phyloP scores from a whole-genome alignment of 2,888 invertebrate genomes.

The Chirona hameri region DNA sequence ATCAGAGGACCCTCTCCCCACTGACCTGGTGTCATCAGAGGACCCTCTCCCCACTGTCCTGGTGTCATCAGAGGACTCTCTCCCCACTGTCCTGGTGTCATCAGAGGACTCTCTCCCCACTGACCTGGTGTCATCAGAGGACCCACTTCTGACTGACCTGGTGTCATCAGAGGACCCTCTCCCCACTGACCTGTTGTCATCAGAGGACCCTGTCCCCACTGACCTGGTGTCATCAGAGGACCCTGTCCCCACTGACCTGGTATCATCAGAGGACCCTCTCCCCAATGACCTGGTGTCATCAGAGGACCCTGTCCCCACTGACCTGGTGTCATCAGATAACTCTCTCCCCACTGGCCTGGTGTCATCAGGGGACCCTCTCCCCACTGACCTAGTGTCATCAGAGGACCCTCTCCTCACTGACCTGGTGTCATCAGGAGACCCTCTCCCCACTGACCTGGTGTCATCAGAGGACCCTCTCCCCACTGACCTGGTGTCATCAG shows the following conservation, averaged over 20 bases:
- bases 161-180: background rate
- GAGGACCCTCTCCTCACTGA: background rate
- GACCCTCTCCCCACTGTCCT: background rate
- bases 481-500: background rate
- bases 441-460: too few relatives aligned
- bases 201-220: too few relatives aligned
- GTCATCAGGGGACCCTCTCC: background rate
- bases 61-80: too few relatives aligned
- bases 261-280: too few relatives aligned
- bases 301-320: background rate
- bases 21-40: background rate
- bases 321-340: too few relatives aligned
- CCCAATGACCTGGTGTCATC: background rate
- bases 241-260: too few relatives aligned
- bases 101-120: background rate
- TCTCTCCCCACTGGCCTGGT: background rate
- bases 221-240: background rate
- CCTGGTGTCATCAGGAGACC: background rate
- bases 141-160: background rate
- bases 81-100: background rate
- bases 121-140: too few relatives aligned
- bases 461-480: too few relatives aligned
- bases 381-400: too few relatives aligned
- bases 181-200: too few relatives aligned
- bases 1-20: too few relatives aligned